phyloP scores from a whole-genome alignment of 2,888 invertebrate species.

The Morpho deidamia region DNA sequence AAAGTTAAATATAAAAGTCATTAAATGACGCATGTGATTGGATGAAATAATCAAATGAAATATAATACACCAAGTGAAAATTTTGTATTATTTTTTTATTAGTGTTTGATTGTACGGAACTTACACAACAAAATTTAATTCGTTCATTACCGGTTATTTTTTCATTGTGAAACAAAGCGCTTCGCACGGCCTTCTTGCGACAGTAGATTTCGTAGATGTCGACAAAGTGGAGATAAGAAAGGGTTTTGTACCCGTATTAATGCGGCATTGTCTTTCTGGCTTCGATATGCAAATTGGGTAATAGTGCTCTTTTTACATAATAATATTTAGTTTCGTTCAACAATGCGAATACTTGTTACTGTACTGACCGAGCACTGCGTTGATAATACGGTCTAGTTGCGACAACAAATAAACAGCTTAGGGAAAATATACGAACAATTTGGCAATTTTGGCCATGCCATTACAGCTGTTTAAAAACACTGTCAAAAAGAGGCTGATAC shows the following conservation, averaged over 20 bases:
- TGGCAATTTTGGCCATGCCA: too few relatives aligned
- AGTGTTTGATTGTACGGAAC: constrained; percentile 10
- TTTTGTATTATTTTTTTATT: not conserved
- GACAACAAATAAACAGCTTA: too few relatives aligned
- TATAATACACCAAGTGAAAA: not conserved
- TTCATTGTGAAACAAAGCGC: constrained; percentile 47
- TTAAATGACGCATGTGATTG: too few relatives aligned
- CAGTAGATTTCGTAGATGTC: constrained; percentile 59
- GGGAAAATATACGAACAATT: too few relatives aligned
- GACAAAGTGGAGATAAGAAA: constrained; percentile 55
- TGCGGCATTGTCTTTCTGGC: constrained; percentile 60
- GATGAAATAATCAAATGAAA: too few relatives aligned
- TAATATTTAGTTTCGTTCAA: constrained; percentile 20
- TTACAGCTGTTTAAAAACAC: too few relatives aligned
- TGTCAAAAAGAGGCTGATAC: too few relatives aligned
- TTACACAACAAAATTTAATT: constrained; percentile 1
- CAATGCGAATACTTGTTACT: not conserved
- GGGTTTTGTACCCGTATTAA: constrained; percentile 61
- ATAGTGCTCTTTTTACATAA: constrained; percentile 22
- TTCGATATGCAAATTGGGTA: constrained; percentile 52
- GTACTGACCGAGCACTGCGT: too few relatives aligned
- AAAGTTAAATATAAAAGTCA: too few relatives aligned
- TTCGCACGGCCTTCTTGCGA: constrained; percentile 72
- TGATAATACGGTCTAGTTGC: too few relatives aligned
- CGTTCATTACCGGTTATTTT: constrained; percentile 28